phyloP scores from a whole-genome alignment of 2,113 vertebrate genomes.

The Ammodytes dubius region DNA sequence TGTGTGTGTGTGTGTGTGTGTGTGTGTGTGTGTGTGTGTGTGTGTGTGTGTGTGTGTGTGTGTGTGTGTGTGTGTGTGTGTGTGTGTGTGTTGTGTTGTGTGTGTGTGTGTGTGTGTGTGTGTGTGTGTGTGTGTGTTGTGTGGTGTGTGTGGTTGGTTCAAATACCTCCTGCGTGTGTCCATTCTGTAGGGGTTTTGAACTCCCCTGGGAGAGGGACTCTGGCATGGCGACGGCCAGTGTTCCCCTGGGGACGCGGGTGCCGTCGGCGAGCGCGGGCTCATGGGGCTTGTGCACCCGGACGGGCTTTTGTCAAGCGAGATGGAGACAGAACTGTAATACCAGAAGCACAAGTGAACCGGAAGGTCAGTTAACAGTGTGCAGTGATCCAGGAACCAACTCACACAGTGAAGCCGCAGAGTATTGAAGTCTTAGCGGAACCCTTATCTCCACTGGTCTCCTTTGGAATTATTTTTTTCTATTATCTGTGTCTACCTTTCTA shows the following conservation, averaged over 20 bases:
- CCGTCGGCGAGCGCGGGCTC: slow-evolving; percentile 61
- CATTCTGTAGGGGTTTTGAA: slow-evolving; percentile 65
- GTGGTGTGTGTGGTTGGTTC: not conserved
- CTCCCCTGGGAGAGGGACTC: slow-evolving; percentile 43
- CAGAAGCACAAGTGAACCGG: slow-evolving; percentile 21
- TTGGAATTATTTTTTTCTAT: not conserved
- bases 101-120: not conserved
- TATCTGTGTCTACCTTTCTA: not conserved
- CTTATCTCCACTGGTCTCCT: not conserved
- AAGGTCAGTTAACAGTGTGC: not conserved
- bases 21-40: not conserved
- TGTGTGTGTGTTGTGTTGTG: not conserved
- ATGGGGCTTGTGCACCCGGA: slow-evolving; percentile 70
- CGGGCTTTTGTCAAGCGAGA: slow-evolving; percentile 80
- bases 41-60: not conserved
- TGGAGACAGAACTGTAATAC: slow-evolving; percentile 80
- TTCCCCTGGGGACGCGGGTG: slow-evolving; percentile 46
- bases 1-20: not conserved
- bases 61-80: not conserved
- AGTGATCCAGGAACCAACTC: not conserved
- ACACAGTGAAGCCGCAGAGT: not conserved
- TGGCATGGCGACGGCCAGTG: slow-evolving; percentile 54
- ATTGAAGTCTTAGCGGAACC: not conserved
- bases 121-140: not conserved
- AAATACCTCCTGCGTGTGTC: slow-evolving; percentile 65